phyloP scores from a whole-genome alignment of 2,888 invertebrate genomes.

The Caenorhabditis wallacei region DNA sequence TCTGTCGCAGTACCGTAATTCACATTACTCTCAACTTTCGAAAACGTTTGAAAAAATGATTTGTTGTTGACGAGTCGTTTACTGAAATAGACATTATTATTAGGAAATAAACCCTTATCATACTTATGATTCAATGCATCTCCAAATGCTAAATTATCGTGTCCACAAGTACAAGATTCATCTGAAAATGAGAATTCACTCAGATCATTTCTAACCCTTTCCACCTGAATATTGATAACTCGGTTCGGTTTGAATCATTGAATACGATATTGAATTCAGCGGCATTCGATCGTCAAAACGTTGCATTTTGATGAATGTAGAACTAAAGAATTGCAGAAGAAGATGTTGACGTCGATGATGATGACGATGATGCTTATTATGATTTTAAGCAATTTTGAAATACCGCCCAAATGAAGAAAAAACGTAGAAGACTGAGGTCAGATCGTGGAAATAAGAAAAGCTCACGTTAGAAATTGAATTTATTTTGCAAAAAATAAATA shows the following conservation, averaged over 20 bases:
- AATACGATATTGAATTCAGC: conserved; percentile 57
- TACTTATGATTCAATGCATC: conserved; percentile 31
- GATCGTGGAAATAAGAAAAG: neutral
- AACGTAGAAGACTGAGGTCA: neutral
- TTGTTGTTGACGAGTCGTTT: conserved; percentile 4
- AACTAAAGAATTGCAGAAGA: conserved; percentile 48
- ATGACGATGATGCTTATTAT: conserved; percentile 5
- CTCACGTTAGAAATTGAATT: conserved; percentile 1
- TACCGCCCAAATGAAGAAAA: neutral
- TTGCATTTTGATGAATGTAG: conserved; percentile 45
- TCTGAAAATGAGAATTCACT: conserved; percentile 12
- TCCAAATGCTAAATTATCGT: conserved; percentile 44
- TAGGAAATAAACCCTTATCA: neutral
- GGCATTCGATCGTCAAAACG: conserved; percentile 42
- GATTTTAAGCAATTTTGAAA: conserved; percentile 19
- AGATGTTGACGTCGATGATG: neutral
- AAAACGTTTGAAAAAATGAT: conserved; percentile 16
- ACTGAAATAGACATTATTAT: neutral
- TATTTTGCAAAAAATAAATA: too few species aligned
- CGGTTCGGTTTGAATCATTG: conserved; percentile 46
- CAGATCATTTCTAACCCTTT: neutral
- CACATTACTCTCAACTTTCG: conserved; percentile 36
- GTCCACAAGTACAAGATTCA: conserved; percentile 54
- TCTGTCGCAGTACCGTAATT: conserved; percentile 55
- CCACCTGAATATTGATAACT: conserved; percentile 35